These are phyloP conservation scores for Panzeria rudis DNA, from an alignment of 2,888 invertebrate species.

Conservation along the genomic window DNA sequence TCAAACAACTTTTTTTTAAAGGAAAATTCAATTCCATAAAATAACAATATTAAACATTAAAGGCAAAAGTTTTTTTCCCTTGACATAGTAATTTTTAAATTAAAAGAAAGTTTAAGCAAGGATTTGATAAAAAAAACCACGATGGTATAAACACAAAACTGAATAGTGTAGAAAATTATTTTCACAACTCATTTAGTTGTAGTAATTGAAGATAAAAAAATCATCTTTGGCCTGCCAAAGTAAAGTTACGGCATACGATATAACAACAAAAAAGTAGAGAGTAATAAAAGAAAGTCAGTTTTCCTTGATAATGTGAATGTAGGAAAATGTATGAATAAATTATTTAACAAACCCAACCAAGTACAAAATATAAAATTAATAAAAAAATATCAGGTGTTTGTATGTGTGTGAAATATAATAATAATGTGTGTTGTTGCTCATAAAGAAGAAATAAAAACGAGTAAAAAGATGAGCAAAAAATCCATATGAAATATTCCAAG, in stretches of 20 bases:
- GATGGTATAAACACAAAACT: background rate
- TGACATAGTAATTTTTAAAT: background rate
- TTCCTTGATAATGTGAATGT: constrained; percentile 31
- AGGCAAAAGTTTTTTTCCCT: background rate
- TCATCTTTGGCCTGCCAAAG: background rate
- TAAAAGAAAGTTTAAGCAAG: background rate
- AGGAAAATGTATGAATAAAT: constrained; percentile 52
- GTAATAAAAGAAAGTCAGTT: constrained; percentile 10
- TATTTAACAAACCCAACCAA: constrained; percentile 14
- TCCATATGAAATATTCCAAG: constrained; percentile 43
- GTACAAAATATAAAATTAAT: background rate
- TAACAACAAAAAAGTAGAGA: constrained; percentile 4
- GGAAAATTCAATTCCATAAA: constrained; percentile 5
- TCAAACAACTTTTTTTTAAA: background rate
- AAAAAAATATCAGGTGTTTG: constrained; percentile 25
- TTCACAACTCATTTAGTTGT: constrained; percentile 14
- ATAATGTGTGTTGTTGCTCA: no score
- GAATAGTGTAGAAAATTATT: background rate
- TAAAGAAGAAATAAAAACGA: constrained; percentile 1
- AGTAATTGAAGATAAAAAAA: background rate
- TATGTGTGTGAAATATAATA: background rate
- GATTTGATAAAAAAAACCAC: background rate
- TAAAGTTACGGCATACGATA: background rate
- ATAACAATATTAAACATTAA: background rate
- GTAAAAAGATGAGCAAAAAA: constrained; percentile 27